Percentiles rank a stretch among this genome's conserved stretches.
These are phyloP conservation scores for Gavia stellata DNA, from an alignment of 2,113 vertebrate species.

Conservation along the genomic window DNA sequence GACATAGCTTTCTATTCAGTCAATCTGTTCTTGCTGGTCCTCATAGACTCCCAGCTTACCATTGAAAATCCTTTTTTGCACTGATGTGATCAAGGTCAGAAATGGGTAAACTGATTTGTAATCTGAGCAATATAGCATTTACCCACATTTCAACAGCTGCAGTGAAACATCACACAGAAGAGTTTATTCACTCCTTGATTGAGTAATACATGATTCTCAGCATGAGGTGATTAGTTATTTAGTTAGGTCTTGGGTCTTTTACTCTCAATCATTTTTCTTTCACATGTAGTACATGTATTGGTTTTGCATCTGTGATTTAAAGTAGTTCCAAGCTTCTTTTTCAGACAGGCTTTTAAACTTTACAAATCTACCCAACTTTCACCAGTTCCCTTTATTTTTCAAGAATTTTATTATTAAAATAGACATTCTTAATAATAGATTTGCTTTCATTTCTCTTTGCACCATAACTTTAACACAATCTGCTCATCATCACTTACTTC, in stretches of 20 bases:
- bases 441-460: background rate
- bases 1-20: background rate
- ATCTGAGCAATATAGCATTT: background rate
- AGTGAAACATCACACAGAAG: background rate
- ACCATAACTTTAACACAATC: background rate
- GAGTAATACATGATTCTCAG: background rate
- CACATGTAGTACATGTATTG: background rate
- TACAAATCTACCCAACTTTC: background rate
- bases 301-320: background rate
- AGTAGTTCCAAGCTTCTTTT: background rate
- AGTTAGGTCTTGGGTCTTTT: background rate
- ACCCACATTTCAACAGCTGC: background rate
- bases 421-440: background rate
- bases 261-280: background rate
- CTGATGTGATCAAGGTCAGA: background rate
- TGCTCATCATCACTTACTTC: background rate
- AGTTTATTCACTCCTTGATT: background rate
- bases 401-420: background rate
- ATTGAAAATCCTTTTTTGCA: background rate
- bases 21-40: background rate
- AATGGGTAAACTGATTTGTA: background rate
- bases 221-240: background rate
- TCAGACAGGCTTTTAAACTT: background rate
- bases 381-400: background rate
- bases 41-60: background rate